Evolutionary conservation across 2,797 vertebrate species (phyloP), one percentile per base, ranked within the genome.

Genomic region (Chloroceryle amazona): DNA sequence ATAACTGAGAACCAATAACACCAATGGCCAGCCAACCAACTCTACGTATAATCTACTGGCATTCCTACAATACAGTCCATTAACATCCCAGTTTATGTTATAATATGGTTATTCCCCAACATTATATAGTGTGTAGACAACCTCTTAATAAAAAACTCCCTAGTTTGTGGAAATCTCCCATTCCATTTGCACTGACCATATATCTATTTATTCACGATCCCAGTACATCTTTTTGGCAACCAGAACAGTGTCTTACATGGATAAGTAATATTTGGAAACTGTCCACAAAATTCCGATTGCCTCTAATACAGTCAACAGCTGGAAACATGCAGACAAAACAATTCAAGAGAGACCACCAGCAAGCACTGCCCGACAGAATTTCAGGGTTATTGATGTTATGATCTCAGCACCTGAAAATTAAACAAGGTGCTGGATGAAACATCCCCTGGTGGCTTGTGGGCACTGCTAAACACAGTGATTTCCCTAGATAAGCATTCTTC

Each of bases 181-280:
- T 57, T 31, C 29, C 47, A 23, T 84, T 91, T 79, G 22, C 62
- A 73, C 58, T 86, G 68, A 46, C 46, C 16, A 3, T 81, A 25
- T 39, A 49, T 81, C 29, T 75, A 22, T 84, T 75, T 91, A 72
- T 76, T 89, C 42, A 63, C 7, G 8, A 63, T 71, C 63, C 47
- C 44, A 73, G 74, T 35, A 89, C 75, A 83, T 47, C 4, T 1
- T 82, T 92, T 78, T 86, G 92, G 81, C 91, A 93, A 51, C 12
- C 26, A 89, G 75, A 76, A 17, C 26, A 15, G 12, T 3, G 11
- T 57, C 72, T 85, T 78, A 57, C 75, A 87, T 0, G 6, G 57
- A 81, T 67, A 87, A 96, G 81, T 81, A 91, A 61, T 52, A 82
- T 51, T 67, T 91, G 89, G 84, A 96, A 92, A 44, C n/a, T 8